A percentile compares a stretch with the other conserved stretches of the same genome.
phyloP scores from a whole-genome alignment of 2,888 invertebrate species.

The Agrochola litura region DNA sequence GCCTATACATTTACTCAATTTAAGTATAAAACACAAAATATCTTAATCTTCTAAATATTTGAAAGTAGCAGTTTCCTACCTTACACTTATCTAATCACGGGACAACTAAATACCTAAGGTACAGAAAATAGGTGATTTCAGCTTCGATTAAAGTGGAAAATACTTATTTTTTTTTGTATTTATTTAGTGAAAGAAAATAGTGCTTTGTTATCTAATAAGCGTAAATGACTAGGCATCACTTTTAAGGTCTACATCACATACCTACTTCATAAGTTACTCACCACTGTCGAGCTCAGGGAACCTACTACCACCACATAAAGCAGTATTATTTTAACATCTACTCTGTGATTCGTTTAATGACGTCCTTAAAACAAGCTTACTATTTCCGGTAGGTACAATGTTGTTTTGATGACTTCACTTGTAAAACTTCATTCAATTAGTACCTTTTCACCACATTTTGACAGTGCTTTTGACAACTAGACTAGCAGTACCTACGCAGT shows the following conservation, averaged over 20 bases:
- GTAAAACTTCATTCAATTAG: background rate
- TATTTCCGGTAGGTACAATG: background rate
- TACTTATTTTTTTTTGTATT: constrained; percentile 9
- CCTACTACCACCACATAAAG: constrained; percentile 2
- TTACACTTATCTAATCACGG: constrained; percentile 40
- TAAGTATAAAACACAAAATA: constrained; percentile 37
- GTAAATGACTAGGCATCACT: constrained; percentile 45
- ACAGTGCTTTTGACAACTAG: background rate
- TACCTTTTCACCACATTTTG: background rate
- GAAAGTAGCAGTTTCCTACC: constrained; percentile 43
- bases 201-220: constrained; percentile 63
- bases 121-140: constrained; percentile 44
- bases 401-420: background rate
- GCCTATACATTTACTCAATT: constrained; percentile 74
- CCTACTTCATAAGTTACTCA: constrained; percentile 59
- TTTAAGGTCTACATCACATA: constrained; percentile 53
- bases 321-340: background rate
- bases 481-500: background rate
- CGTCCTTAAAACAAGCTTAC: background rate
- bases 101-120: constrained; percentile 58
- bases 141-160: constrained; percentile 41
- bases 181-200: constrained; percentile 47
- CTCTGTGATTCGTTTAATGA: background rate
- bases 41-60: constrained; percentile 3
- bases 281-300: constrained; percentile 41